These are phyloP conservation scores for Diadumene lineata DNA, from an alignment of 92 coral and sea anemone genomes.

Conservation along the genomic window DNA sequence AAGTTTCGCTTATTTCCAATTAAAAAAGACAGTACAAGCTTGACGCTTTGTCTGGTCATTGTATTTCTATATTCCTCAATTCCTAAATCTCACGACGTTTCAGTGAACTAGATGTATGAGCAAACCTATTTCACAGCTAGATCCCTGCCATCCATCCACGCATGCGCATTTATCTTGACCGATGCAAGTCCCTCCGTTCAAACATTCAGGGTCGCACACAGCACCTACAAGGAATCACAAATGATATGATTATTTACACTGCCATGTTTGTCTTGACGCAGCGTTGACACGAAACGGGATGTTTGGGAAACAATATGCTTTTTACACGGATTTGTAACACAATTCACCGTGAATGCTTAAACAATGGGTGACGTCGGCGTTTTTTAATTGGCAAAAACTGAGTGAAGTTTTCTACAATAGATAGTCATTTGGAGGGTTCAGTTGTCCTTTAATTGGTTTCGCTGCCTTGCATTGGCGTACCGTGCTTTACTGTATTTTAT, in stretches of 20 bases:
- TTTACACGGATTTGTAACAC: too few species aligned
- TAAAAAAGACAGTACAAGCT: too few species aligned
- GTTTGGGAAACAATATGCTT: background rate
- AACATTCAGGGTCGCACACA: slow-evolving; percentile 58
- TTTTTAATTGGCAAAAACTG: background rate
- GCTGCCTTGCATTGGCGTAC: too few species aligned
- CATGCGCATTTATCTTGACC: slow-evolving; percentile 58
- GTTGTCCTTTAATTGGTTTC: too few species aligned
- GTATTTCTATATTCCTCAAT: background rate
- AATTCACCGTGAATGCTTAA: background rate
- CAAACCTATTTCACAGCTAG: slow-evolving; percentile 52
- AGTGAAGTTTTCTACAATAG: too few species aligned
- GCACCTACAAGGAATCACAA: slow-evolving; percentile 16
- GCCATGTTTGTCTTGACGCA: background rate
- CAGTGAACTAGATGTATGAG: background rate
- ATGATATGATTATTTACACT: background rate
- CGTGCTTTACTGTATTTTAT: too few species aligned
- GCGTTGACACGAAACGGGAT: background rate
- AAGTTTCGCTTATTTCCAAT: too few species aligned
- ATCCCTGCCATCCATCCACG: slow-evolving; percentile 51
- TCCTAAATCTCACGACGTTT: background rate
- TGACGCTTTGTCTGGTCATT: too few species aligned
- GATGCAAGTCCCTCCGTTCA: slow-evolving; percentile 54
- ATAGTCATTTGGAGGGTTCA: too few species aligned
- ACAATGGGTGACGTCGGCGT: background rate